Evolutionary conservation across 2,888 invertebrate genomes (phyloP), one percentile per base, ranked within the genome.

Genomic region (Chalcis sispes): DNA sequence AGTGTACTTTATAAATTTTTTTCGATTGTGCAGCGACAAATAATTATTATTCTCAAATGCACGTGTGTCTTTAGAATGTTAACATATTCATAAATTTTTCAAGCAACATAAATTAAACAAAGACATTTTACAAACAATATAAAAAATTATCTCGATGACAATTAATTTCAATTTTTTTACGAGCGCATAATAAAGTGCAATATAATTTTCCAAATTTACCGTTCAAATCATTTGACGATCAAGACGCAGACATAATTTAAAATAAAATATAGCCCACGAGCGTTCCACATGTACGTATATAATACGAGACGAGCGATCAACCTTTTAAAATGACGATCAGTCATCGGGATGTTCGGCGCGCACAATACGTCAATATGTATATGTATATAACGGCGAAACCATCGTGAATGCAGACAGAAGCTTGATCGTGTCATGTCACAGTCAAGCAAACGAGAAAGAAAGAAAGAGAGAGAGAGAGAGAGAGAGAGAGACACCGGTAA

Each of bases 301-400:
- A 1, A 36, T 36, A 10, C 13, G 36, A 7, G 1, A 36, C 36
- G 36, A 13, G 8, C 0, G 13, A 13, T 36, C n/a, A n/a, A n/a
- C 32, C 13, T 15, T 46, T 46, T 46, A 46, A 46, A 46, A 46
- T 46, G 46, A n/a, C 46, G 46, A 46, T 46, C 46, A 46, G 46
- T 46, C 46, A 46, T 46, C 46, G 46, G 46, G n/a, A 15, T 1
- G 36, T 36, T 36, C 8, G n/a, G 46, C 5, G 32, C 15, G 46
- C 46, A 46, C 46, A 46, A 46, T 5, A 15, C 46, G 46, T 15
- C 46, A 15, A 46, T 46, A 46, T 46, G 15, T 1, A 1, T 46
- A 46, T 15, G 15, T 36, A 36, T 13, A 13, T 7, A 46, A 46
- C 15, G 46, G 3, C n/a, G 46, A 46, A 15, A 3, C 46, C 15